Percentiles rank a stretch among this genome's conserved stretches.
Evolutionary conservation across 2,797 vertebrate genomes (phyloP).

Genomic region (Mormyrops boulengeri): DNA sequence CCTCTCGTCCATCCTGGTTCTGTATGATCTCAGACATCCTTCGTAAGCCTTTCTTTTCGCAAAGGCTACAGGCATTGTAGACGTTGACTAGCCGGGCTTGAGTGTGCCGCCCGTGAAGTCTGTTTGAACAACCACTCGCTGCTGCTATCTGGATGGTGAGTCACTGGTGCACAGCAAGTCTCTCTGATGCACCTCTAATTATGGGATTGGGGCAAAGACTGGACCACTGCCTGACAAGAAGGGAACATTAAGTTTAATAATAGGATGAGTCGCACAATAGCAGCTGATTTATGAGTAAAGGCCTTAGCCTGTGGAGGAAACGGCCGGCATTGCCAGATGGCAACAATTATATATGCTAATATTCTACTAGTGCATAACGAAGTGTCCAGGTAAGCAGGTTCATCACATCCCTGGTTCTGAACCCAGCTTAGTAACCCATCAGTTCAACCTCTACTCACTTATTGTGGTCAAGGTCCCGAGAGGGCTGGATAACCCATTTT

Average conservation of each 20-base stretch:
- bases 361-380: not conserved
- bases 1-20: not conserved
- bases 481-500: not conserved
- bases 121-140: not conserved
- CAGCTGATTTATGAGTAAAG: slow-evolving; percentile 5
- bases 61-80: not conserved
- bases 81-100: not conserved
- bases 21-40: not conserved
- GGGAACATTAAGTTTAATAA: slow-evolving; percentile 15
- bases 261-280: not conserved
- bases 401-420: not conserved
- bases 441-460: not conserved
- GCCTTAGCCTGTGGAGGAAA: not conserved
- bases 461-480: not conserved
- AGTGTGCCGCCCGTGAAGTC: not conserved
- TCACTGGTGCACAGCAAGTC: not conserved
- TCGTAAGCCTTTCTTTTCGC: not conserved
- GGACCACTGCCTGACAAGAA: not conserved
- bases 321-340: not conserved
- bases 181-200: slow-evolving; percentile 12
- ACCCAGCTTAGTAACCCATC: not conserved
- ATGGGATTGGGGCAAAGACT: slow-evolving; percentile 6
- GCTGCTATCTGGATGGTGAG: not conserved
- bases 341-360: not conserved
- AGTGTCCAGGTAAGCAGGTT: not conserved